Percentiles rank a stretch among this genome's conserved stretches.
These are phyloP conservation scores for Pentalonia nigronervosa DNA, from an alignment of 1,140 invertebrate genomes.

Conservation along the genomic window DNA sequence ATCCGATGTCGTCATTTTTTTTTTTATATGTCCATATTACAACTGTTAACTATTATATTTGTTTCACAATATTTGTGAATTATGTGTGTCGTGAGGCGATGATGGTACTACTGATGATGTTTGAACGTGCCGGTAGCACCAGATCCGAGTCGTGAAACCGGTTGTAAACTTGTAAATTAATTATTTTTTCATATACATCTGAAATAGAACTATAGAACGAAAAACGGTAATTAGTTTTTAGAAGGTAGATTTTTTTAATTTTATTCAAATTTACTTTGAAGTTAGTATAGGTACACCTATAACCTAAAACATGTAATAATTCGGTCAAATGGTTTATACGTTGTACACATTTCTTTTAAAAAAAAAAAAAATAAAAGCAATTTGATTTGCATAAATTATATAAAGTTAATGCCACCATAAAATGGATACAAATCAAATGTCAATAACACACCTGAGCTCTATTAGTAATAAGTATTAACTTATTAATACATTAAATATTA, in stretches of 20 bases:
- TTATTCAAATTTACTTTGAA: background rate
- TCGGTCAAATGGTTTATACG: background rate
- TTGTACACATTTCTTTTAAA: background rate
- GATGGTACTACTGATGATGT: background rate
- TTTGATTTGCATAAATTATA: background rate
- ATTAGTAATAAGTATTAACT: background rate
- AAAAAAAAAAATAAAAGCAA: background rate
- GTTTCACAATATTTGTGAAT: background rate
- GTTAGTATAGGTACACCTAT: background rate
- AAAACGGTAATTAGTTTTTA: background rate
- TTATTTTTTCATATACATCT: background rate
- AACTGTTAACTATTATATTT: background rate
- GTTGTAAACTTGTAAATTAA: slow-evolving; percentile 1
- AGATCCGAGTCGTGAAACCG: background rate
- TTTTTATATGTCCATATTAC: background rate
- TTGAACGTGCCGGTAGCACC: background rate
- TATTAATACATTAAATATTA: background rate
- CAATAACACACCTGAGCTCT: background rate
- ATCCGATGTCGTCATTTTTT: background rate
- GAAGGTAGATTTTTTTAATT: background rate
- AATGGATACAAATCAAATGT: background rate
- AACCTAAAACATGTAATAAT: background rate
- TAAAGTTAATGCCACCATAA: background rate
- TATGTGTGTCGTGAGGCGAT: background rate
- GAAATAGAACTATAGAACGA: background rate